phyloP scores from a whole-genome alignment of 2,888 invertebrate genomes.

The Acleris sparsana region DNA sequence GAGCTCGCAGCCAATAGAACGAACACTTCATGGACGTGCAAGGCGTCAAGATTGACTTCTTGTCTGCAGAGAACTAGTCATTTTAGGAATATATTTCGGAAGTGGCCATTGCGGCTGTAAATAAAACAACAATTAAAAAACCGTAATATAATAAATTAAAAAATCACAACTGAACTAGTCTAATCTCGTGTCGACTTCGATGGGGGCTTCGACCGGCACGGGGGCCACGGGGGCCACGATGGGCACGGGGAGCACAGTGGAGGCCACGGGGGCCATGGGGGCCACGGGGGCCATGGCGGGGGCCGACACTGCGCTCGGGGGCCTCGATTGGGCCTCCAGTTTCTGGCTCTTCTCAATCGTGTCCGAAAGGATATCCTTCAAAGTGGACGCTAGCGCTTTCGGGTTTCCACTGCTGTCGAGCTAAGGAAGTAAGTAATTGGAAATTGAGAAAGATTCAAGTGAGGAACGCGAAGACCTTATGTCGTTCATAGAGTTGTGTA shows the following conservation, averaged over 20 bases:
- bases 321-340: constrained; percentile 42
- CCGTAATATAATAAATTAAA: constrained; percentile 19
- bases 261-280: constrained; percentile 13
- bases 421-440: constrained; percentile 45
- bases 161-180: constrained; percentile 10
- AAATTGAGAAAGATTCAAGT: neutral
- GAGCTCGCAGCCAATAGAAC: too few species aligned
- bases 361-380: constrained; percentile 73
- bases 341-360: constrained; percentile 63
- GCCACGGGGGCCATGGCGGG: constrained; percentile 43
- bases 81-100: too few species aligned
- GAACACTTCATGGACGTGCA: too few species aligned
- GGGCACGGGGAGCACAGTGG: constrained; percentile 3
- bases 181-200: constrained; percentile 39
- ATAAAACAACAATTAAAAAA: constrained; percentile 6
- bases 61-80: too few species aligned
- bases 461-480: too few species aligned
- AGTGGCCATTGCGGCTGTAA: neutral
- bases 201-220: constrained; percentile 31
- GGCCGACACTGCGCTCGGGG: constrained; percentile 48
- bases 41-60: too few species aligned
- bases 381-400: constrained; percentile 65
- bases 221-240: constrained; percentile 3
- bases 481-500: too few species aligned
- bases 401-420: constrained; percentile 73